Percentiles rank a stretch among this genome's conserved stretches.
Conservation (phyloP, 2,797 vertebrate species). For the Bryconaethiops microstoma region DNA sequence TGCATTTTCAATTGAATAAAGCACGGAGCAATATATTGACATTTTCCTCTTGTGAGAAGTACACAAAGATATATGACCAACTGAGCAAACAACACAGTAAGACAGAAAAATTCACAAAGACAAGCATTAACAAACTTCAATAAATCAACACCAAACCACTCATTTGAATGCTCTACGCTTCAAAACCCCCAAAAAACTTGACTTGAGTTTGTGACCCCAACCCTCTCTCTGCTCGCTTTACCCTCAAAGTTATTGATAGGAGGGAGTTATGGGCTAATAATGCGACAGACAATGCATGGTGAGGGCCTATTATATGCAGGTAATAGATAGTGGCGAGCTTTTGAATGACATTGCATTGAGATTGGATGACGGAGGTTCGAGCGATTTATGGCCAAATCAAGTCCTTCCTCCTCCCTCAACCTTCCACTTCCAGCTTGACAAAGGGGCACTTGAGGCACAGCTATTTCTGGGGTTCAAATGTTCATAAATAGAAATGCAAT, state of each 20-base stretch:
- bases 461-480: conserved; percentile 75
- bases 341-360: conserved; percentile 83
- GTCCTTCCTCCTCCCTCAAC: conserved; percentile 56
- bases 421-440: conserved; percentile 78
- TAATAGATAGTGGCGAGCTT: conserved; percentile 79
- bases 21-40: background rate
- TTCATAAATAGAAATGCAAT: conserved; percentile 73
- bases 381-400: conserved; percentile 78
- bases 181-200: conserved; percentile 58
- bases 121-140: conserved; percentile 11
- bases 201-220: conserved; percentile 59
- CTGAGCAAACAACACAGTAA: background rate
- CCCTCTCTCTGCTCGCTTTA: conserved; percentile 58
- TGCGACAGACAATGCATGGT: conserved; percentile 79
- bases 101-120: background rate
- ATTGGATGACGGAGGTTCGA: conserved; percentile 80
- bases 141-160: conserved; percentile 31
- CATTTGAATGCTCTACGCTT: conserved; percentile 9
- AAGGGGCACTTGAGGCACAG: conserved; percentile 74
- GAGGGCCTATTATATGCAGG: conserved; percentile 78
- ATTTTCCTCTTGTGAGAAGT: background rate
- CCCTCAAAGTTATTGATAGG: conserved; percentile 82
- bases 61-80: too few relatives aligned
- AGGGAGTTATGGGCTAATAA: conserved; percentile 83
- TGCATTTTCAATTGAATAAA: background rate